These are phyloP conservation scores for Falco naumanni DNA, from an alignment of 2,797 vertebrate species.

Conservation along the genomic window DNA sequence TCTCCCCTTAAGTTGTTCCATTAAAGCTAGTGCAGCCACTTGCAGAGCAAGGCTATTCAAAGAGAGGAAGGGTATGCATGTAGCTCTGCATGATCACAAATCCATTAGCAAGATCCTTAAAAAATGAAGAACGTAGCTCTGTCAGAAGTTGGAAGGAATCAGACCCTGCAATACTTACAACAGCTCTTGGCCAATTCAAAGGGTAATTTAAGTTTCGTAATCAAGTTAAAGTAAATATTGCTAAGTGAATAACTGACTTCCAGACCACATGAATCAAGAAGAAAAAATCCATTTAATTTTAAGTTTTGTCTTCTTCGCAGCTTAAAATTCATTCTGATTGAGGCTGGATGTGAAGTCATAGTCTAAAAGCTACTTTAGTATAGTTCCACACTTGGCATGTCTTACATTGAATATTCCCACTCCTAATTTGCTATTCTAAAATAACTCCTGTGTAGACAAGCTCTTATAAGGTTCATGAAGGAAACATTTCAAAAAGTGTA, in stretches of 20 bases:
- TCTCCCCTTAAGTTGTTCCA: neutral
- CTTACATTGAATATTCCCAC: neutral
- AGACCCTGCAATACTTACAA: neutral
- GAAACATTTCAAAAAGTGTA: neutral
- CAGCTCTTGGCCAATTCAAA: neutral
- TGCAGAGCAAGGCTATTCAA: slow-evolving; percentile 10
- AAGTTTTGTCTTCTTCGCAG: neutral
- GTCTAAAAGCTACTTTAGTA: neutral
- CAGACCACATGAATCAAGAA: neutral
- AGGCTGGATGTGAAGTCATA: neutral
- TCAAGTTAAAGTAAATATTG: neutral
- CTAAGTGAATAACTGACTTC: neutral
- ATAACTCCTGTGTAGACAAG: neutral
- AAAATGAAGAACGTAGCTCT: neutral
- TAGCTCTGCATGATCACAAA: neutral
- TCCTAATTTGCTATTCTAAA: neutral
- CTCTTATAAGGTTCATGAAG: neutral
- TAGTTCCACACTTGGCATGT: neutral
- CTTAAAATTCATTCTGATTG: neutral
- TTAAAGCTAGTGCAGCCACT: slow-evolving; percentile 31
- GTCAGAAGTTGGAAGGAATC: neutral
- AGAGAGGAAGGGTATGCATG: neutral
- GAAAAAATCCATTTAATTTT: neutral
- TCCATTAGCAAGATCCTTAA: neutral
- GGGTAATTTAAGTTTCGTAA: neutral